Evolutionary conservation across 2,797 vertebrate species (phyloP).

Genomic region (Erethizon dorsatum): DNA sequence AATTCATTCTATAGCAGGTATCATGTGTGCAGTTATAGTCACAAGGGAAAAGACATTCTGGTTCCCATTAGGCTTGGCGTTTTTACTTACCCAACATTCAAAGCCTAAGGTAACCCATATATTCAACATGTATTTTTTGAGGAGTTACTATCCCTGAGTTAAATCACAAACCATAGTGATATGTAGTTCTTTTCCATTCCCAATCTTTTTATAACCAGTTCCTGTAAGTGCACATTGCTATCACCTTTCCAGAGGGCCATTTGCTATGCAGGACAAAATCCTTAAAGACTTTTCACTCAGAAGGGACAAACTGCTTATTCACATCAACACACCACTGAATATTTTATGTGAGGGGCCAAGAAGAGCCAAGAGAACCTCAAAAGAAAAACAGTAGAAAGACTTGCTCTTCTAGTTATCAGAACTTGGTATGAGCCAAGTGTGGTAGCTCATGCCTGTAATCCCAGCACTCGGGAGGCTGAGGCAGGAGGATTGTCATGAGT

Average conservation of each 20-base stretch:
- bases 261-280: neutral
- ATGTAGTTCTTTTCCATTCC: neutral
- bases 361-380: neutral
- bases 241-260: neutral
- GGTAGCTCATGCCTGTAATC: neutral
- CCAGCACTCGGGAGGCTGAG: neutral
- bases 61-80: neutral
- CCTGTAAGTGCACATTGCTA: neutral
- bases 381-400: neutral
- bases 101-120: neutral
- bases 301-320: neutral
- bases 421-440: neutral
- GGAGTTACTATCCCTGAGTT: slow-evolving; percentile 6
- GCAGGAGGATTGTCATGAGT: neutral
- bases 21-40: neutral
- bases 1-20: neutral
- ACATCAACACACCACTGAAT: neutral
- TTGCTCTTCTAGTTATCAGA: neutral
- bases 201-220: neutral
- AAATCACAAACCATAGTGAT: slow-evolving; percentile 13
- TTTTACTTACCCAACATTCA: neutral
- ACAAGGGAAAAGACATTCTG: neutral
- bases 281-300: neutral
- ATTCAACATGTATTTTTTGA: neutral
- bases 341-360: neutral